A percentile compares a stretch with the other conserved stretches of the same genome.
phyloP scores from a whole-genome alignment of 1,140 invertebrate genomes.

The Drosophila watanabei region DNA sequence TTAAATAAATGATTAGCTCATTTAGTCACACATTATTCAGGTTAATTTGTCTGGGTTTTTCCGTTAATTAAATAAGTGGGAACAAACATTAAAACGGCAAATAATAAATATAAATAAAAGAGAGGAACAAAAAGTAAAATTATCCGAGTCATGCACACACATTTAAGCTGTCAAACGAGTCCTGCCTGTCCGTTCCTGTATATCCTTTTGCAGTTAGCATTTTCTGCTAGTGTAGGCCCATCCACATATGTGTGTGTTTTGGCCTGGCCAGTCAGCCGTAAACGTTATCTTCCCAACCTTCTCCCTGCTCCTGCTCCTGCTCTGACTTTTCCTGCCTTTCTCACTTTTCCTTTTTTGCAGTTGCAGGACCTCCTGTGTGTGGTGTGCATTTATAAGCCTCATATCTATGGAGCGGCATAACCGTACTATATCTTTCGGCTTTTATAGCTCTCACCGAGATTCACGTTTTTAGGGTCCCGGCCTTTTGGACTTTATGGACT shows the following conservation, averaged over 20 bases:
- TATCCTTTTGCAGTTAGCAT: not conserved
- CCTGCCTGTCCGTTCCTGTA: not conserved
- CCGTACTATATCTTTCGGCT: constrained; percentile 58
- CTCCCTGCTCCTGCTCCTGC: not conserved
- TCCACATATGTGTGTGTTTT: constrained; percentile 11
- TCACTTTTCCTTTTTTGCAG: constrained; percentile 11
- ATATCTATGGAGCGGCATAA: constrained; percentile 33
- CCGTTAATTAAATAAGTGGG: constrained; percentile 9
- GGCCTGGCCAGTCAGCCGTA: constrained; percentile 70
- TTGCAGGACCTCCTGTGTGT: constrained; percentile 1
- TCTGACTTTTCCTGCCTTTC: constrained; percentile 38
- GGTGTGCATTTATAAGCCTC: constrained; percentile 18
- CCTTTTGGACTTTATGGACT: constrained; percentile 75
- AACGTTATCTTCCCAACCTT: constrained; percentile 62
- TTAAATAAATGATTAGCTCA: constrained; percentile 18
- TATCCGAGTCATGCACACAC: no score
- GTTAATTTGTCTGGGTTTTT: not conserved
- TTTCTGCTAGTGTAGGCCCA: constrained; percentile 38
- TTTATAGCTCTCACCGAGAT: constrained; percentile 74
- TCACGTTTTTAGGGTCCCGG: constrained; percentile 65
- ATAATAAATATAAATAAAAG: not conserved
- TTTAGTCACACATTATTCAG: constrained; percentile 22
- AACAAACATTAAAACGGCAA: constrained; percentile 9
- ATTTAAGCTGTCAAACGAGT: not conserved
- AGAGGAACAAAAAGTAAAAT: not conserved